Base-by-base conservation (phyloP, 2,113 vertebrate genomes). In the Rhadina sibilatrix region DNA sequence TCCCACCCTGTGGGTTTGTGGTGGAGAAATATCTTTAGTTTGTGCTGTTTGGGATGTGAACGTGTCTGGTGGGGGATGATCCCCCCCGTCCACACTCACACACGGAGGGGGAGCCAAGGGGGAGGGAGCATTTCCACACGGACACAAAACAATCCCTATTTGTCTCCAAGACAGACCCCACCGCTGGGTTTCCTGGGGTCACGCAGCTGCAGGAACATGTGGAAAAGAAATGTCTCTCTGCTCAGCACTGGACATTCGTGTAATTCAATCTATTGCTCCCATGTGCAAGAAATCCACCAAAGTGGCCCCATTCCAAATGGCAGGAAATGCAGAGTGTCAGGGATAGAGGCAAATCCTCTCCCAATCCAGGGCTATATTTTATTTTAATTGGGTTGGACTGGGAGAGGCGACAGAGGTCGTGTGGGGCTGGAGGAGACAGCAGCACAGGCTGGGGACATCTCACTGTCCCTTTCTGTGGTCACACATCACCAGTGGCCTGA, bases 231-330 rank as follows among this genome's bases (percentile, higher is more conserved):
- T 96, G 93, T 66, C 47, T 96, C 95, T 94, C 88, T 94, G 63
- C 68, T 77, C 68, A 71, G 89, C 93, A 28, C 86, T 93, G 91
- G 97, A 95, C 95, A 96, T 91, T 82, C 11, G 37, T 88, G 95
- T 91, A 97, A 97, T 95, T 96, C 96, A 96, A 96, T 97, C 94
- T 95, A 96, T 97, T 96, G 95, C 88, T 97, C 97, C 96, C 95
- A 95, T 95, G 96, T 93, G 95, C 91, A 30, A 93, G 80, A 96
- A 96, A 95, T 80, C 86, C 94, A 96, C 96, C 95, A 87, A 69
- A 78, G 81, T 64, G 96, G 96, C 95, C 85, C 88, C 92, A 35
- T 53, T 95, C 96, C 96, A 93, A 87, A 87, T 69, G 33, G 0
- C 88, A 65, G 88, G 83, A 96, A 94, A 84, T 10, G 21, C 38